Evolutionary conservation across 92 coral and sea anemone genomes (phyloP).

Genomic region (Blastomussa wellsi): DNA sequence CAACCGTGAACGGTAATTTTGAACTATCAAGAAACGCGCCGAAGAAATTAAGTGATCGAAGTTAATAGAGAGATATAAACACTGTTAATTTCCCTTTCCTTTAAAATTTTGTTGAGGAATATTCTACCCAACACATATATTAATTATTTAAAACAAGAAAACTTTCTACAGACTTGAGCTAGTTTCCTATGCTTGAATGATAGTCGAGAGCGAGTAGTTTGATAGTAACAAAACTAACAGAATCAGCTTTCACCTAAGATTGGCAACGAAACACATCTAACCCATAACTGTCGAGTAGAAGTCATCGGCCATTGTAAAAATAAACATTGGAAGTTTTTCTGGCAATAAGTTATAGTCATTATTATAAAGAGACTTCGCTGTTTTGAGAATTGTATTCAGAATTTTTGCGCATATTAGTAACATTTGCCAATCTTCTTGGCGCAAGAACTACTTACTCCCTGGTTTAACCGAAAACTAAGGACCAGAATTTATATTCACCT

Average conservation of each 20-base stretch:
- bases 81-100: not conserved
- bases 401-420: not conserved
- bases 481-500: not conserved
- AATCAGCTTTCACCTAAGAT: not conserved
- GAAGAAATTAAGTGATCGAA: not conserved
- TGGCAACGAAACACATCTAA: not conserved
- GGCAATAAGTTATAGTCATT: slow-evolving; percentile 1
- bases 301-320: slow-evolving; percentile 8
- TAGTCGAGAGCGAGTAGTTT: not conserved
- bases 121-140: slow-evolving; percentile 5
- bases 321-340: not conserved
- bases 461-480: not conserved
- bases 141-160: slow-evolving; percentile 21
- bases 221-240: not conserved
- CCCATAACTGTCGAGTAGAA: not conserved
- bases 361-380: not conserved
- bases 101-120: not conserved
- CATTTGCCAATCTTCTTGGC: not conserved
- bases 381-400: not conserved
- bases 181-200: not conserved
- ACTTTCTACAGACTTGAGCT: slow-evolving; percentile 10
- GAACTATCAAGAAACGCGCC: not conserved
- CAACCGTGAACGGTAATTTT: not conserved
- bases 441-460: not conserved
- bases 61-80: not conserved